phyloP scores from a whole-genome alignment of 30 jellyfish, hydroid and myxozoan species.

The Cassiopea andromeda region DNA sequence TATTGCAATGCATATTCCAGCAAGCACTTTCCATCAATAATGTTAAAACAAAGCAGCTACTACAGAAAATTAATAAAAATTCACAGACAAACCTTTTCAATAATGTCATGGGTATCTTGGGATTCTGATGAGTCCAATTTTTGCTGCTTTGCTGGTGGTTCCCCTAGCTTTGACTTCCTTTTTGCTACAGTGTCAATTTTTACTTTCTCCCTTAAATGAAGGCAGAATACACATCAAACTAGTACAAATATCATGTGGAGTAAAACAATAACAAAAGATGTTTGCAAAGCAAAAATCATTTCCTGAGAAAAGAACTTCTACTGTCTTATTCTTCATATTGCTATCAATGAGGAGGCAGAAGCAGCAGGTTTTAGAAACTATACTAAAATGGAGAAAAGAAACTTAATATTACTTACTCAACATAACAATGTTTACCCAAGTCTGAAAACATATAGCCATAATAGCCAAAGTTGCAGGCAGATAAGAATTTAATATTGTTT shows the following conservation, averaged over 20 bases:
- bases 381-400: no score
- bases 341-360: no score
- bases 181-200: constrained; percentile 33
- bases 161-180: constrained; percentile 14
- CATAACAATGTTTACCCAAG: constrained; percentile 77
- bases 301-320: neutral
- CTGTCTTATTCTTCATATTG: no score
- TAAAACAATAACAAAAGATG: neutral
- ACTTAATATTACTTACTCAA: constrained; percentile 71
- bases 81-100: constrained; percentile 50
- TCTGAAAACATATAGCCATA: constrained; percentile 97
- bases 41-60: no score
- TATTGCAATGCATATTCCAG: no score
- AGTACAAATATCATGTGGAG: neutral
- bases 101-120: constrained; percentile 54
- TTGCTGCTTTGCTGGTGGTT: constrained; percentile 63
- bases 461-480: constrained; percentile 85
- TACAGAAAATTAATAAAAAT: no score
- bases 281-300: neutral
- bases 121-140: constrained; percentile 28
- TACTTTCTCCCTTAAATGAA: constrained; percentile 35
- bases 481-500: constrained; percentile 71
- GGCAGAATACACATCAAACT: neutral
- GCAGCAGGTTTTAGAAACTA: no score
- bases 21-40: no score